Conservation (phyloP, 2,113 vertebrate genomes). For the Clarias magur region DNA sequence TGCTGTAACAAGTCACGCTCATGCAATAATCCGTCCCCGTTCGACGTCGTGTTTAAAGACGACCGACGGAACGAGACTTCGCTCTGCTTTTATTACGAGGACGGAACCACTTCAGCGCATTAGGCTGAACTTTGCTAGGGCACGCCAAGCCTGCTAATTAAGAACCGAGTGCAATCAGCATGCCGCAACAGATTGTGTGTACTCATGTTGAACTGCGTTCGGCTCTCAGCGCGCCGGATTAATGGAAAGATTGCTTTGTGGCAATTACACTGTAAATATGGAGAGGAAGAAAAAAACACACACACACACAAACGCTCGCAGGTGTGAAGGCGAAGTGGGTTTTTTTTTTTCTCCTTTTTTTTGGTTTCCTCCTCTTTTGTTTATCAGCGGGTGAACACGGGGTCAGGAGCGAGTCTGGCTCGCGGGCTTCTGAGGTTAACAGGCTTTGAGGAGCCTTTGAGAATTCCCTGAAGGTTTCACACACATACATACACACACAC, state of each 20-base stretch:
- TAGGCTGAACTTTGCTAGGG: conserved; percentile 28
- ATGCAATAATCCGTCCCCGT: neutral
- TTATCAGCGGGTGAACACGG: neutral
- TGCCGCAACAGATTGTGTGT: conserved; percentile 28
- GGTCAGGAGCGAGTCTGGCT: neutral
- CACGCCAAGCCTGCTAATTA: conserved; percentile 42
- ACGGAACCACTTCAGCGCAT: conserved; percentile 17
- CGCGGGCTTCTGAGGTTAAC: conserved; percentile 15
- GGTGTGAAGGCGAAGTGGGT: conserved; percentile 36
- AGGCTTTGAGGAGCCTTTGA: conserved; percentile 13
- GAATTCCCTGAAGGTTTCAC: neutral
- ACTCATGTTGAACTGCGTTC: conserved; percentile 47
- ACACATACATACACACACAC: neutral
- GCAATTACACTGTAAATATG: conserved; percentile 41
- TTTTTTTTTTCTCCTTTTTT: neutral
- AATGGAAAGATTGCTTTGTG: conserved; percentile 54
- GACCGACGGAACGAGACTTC: neutral
- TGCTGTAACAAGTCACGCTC: neutral
- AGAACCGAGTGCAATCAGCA: conserved; percentile 50
- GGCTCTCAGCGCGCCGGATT: conserved; percentile 51
- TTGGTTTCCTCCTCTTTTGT: neutral
- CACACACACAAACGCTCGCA: conserved; percentile 52
- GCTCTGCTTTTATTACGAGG: neutral
- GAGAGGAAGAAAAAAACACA: conserved; percentile 7
- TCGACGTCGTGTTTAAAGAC: neutral